A percentile compares a stretch with the other conserved stretches of the same genome.
Evolutionary conservation across 2,888 invertebrate genomes (phyloP).

Genomic region (Pachliopta kotzebuea): DNA sequence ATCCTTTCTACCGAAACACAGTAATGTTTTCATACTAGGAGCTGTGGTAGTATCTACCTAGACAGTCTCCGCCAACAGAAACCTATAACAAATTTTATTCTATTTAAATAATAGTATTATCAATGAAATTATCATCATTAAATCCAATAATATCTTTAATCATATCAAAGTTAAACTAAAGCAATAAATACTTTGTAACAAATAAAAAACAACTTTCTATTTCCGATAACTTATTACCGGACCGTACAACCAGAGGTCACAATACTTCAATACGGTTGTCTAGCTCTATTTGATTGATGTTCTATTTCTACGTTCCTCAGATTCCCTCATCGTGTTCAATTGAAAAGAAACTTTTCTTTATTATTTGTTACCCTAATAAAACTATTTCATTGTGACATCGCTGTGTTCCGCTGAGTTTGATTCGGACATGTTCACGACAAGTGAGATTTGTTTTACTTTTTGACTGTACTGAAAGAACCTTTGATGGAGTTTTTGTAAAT

Average conservation of each 20-base stretch:
- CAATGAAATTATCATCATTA: too few relatives aligned
- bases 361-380: conserved; percentile 6
- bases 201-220: background rate
- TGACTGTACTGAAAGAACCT: conserved; percentile 49
- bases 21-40: too few relatives aligned
- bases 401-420: conserved; percentile 11
- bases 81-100: too few relatives aligned
- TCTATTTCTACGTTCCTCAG: background rate
- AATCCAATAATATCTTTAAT: background rate
- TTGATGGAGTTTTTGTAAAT: conserved; percentile 41
- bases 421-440: conserved; percentile 20
- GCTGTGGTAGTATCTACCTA: too few relatives aligned
- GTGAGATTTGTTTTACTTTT: conserved; percentile 36
- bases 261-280: conserved; percentile 2
- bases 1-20: too few relatives aligned
- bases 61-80: too few relatives aligned
- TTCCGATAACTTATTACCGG: background rate
- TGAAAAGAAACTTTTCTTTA: conserved; percentile 9
- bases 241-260: background rate
- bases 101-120: too few relatives aligned
- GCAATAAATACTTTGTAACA: background rate
- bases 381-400: conserved; percentile 4
- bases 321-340: background rate
- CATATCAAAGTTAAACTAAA: background rate
- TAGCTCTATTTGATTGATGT: conserved; percentile 12